Evolutionary conservation across 92 coral and sea anemone species (phyloP).

Genomic region (Bergia puertoricense): DNA sequence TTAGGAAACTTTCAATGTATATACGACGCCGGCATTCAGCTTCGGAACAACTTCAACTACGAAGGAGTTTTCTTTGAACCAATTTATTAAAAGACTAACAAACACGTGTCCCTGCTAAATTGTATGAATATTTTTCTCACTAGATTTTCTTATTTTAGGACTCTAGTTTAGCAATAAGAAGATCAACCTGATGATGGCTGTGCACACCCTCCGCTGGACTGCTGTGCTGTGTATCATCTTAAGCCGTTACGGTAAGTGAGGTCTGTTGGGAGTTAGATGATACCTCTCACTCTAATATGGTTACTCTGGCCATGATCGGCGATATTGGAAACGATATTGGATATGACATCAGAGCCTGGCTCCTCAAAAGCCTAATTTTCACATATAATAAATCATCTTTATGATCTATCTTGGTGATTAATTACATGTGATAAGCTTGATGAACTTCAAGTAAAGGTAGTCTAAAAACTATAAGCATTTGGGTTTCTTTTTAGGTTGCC

Average conservation of each 20-base stretch:
- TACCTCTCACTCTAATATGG: neutral
- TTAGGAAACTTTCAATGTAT: too few species aligned
- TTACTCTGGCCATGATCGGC: neutral
- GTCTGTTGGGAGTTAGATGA: neutral
- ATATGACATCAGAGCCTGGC: too few species aligned
- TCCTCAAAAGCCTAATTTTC: too few species aligned
- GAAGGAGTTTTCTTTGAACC: neutral
- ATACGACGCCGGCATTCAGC: neutral
- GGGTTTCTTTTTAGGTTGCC: too few species aligned
- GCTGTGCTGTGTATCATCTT: constrained; percentile 1
- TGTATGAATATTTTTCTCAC: neutral
- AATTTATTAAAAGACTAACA: too few species aligned
- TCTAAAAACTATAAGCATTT: too few species aligned
- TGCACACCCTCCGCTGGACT: neutral
- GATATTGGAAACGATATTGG: too few species aligned
- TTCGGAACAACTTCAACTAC: neutral
- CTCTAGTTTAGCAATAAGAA: neutral
- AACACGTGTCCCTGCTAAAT: too few species aligned
- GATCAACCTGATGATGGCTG: neutral
- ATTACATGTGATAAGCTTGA: too few species aligned
- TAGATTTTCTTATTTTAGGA: neutral
- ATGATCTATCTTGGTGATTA: too few species aligned
- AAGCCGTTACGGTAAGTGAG: constrained; percentile 8
- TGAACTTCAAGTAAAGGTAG: too few species aligned
- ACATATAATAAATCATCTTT: too few species aligned